Evolutionary conservation across 2,113 vertebrate genomes (phyloP).

Genomic region (Rhinopomastus cyanomelas): DNA sequence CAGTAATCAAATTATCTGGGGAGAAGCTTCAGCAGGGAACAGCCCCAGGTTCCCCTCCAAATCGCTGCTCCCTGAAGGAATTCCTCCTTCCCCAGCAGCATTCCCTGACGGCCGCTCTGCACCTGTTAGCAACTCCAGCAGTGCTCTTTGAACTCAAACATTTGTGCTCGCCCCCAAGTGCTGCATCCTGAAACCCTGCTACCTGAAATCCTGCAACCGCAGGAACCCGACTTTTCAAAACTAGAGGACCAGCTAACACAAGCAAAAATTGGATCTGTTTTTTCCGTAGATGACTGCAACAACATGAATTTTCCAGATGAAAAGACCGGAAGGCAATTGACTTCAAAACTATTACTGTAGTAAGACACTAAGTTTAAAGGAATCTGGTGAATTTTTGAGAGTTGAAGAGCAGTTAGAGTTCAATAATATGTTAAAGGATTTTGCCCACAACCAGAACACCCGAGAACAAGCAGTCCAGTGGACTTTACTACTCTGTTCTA

Average conservation of each 20-base stretch:
- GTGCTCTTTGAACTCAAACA: not conserved
- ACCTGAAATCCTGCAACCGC: not conserved
- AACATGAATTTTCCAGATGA: not conserved
- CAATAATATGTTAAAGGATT: not conserved
- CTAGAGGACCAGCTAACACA: not conserved
- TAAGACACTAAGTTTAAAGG: not conserved
- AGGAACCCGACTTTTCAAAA: not conserved
- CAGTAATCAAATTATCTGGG: not conserved
- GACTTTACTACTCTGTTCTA: not conserved
- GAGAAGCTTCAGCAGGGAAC: not conserved
- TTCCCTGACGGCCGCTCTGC: not conserved
- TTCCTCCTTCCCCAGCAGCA: not conserved
- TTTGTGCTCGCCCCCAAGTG: not conserved
- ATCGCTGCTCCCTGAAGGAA: not conserved
- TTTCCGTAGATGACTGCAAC: not conserved
- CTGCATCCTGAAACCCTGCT: not conserved
- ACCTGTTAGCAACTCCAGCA: fast-evolving
- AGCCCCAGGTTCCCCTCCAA: not conserved
- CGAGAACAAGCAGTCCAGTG: not conserved
- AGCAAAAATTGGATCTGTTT: not conserved
- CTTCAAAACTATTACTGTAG: not conserved
- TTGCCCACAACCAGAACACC: not conserved
- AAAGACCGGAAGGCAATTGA: conserved; percentile 5
- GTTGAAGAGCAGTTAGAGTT: not conserved
- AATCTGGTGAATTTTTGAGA: not conserved